Evolutionary conservation across 2,888 invertebrate genomes (phyloP).

Genomic region (Julus scanicus): DNA sequence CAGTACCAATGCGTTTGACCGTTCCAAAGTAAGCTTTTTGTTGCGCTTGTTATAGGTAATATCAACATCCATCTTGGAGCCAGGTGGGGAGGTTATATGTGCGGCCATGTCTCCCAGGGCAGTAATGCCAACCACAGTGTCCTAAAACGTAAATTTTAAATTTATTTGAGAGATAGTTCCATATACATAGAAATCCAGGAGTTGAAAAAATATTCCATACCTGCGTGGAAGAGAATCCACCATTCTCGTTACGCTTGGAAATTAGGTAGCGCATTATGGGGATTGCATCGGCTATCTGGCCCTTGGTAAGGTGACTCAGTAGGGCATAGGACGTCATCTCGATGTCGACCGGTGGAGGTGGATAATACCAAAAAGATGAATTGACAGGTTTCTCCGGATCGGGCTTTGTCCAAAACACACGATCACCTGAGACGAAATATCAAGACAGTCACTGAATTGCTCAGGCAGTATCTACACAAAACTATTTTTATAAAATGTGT

Average conservation of each 20-base stretch:
- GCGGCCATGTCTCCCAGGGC: conserved; percentile 65
- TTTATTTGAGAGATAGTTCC: neutral
- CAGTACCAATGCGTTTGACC: conserved; percentile 64
- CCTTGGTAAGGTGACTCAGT: conserved; percentile 73
- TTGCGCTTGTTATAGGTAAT: conserved; percentile 57
- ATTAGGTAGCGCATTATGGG: conserved; percentile 80
- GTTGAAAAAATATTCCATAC: conserved; percentile 61
- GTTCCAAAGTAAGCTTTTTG: conserved; percentile 61
- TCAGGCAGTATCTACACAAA: conserved; percentile 61
- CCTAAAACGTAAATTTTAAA: conserved; percentile 61
- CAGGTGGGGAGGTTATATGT: conserved; percentile 60
- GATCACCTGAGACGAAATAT: conserved; percentile 43
- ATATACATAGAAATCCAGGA: no score
- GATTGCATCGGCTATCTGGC: conserved; percentile 68
- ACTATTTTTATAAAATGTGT: no score
- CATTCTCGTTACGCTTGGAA: conserved; percentile 75
- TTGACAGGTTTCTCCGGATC: conserved; percentile 20
- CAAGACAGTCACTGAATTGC: neutral
- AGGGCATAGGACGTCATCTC: conserved; percentile 91
- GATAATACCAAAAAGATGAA: conserved; percentile 31
- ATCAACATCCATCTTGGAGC: conserved; percentile 58
- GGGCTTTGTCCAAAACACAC: conserved; percentile 53
- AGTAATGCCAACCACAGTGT: conserved; percentile 67
- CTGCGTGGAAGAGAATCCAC: conserved; percentile 79
- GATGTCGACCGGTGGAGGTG: conserved; percentile 73